Percentiles rank a stretch among this genome's conserved stretches.
Conservation (phyloP, 2,888 invertebrate species). For the Gonocerus acuteangulatus region DNA sequence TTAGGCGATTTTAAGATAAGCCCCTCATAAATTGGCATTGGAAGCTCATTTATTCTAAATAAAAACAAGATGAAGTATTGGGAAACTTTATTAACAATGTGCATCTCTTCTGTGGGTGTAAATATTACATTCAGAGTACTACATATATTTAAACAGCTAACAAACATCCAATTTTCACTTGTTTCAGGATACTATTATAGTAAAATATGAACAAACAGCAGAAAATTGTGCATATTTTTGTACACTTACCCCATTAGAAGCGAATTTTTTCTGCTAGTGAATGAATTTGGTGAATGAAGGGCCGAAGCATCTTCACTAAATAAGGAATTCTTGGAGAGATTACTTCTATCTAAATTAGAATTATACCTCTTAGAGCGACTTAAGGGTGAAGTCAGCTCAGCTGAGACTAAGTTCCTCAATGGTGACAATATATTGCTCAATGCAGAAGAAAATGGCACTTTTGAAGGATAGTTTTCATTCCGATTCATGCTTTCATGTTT, state of each 20-base stretch:
- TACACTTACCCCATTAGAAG: conserved; percentile 4
- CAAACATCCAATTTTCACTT: too few species aligned
- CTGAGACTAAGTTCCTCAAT: neutral
- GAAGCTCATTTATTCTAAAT: too few species aligned
- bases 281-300: neutral
- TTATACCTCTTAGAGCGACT: conserved; percentile 14
- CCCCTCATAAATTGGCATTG: too few species aligned
- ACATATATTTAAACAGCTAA: too few species aligned
- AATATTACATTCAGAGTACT: too few species aligned
- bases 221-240: too few species aligned
- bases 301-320: neutral
- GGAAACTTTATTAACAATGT: too few species aligned
- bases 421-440: neutral
- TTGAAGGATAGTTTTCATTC: conserved; percentile 11
- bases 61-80: too few species aligned
- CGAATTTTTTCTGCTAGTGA: neutral
- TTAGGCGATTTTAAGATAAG: too few species aligned
- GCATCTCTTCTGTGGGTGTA: too few species aligned
- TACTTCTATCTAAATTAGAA: neutral
- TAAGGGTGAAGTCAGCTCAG: conserved; percentile 1
- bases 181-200: too few species aligned
- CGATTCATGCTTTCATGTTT: neutral
- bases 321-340: neutral
- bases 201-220: too few species aligned
- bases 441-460: neutral